These are phyloP conservation scores for Tinea semifulvella DNA, from an alignment of 2,888 invertebrate species.

Conservation along the genomic window DNA sequence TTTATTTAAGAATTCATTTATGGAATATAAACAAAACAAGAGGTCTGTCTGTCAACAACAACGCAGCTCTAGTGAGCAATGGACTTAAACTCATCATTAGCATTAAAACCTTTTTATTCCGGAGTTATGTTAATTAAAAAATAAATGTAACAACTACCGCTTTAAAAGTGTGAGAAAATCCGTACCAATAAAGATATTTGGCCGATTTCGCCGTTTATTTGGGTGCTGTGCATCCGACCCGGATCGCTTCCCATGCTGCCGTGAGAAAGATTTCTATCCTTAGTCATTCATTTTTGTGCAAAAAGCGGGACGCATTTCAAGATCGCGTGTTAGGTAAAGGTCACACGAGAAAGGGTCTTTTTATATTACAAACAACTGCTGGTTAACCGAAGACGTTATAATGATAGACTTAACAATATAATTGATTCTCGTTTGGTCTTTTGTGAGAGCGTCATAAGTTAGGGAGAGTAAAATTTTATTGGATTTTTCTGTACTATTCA, in stretches of 20 bases:
- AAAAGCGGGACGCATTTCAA: conserved; percentile 43
- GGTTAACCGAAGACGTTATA: conserved; percentile 1
- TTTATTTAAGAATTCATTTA: too few relatives aligned
- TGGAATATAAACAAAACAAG: too few relatives aligned
- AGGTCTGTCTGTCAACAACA: too few relatives aligned
- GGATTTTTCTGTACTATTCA: too few relatives aligned
- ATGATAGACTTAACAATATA: too few relatives aligned
- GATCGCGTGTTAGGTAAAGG: conserved; percentile 33
- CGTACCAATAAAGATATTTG: background rate
- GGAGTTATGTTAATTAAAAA: background rate
- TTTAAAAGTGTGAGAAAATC: background rate
- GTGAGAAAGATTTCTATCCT: conserved; percentile 62
- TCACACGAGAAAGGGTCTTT: conserved; percentile 51
- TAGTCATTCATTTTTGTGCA: conserved; percentile 49
- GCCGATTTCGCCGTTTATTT: background rate
- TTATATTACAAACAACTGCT: conserved; percentile 26
- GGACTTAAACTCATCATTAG: too few relatives aligned
- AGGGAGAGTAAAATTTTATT: too few relatives aligned
- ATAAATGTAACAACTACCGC: background rate
- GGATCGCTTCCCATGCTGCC: conserved; percentile 54
- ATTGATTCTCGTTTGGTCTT: too few relatives aligned
- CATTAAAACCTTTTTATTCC: too few relatives aligned
- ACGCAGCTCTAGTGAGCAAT: too few relatives aligned
- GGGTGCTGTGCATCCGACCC: background rate
- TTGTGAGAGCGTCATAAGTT: too few relatives aligned